Percentiles rank a stretch among this genome's conserved stretches.
These are phyloP conservation scores for Idaea aversata DNA, from an alignment of 2,888 invertebrate species.

Conservation along the genomic window DNA sequence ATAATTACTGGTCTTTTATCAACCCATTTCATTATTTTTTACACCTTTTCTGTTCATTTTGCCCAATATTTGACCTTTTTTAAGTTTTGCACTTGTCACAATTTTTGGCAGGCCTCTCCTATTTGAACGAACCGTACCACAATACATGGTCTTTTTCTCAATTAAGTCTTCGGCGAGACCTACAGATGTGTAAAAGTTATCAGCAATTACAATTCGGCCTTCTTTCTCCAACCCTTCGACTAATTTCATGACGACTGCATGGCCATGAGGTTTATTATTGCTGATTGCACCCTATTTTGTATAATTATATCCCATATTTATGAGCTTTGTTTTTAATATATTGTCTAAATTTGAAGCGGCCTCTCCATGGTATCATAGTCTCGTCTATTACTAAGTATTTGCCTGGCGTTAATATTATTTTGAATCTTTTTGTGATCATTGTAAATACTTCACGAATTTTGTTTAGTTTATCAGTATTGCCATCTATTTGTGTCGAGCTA, in stretches of 20 bases:
- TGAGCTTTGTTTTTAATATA: constrained; percentile 29
- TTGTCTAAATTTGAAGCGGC: constrained; percentile 28
- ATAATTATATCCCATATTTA: constrained; percentile 42
- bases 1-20: constrained; percentile 22
- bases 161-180: constrained; percentile 21
- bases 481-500: no score
- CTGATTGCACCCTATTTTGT: constrained; percentile 28
- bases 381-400: constrained; percentile 28
- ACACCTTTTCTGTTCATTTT: constrained; percentile 20
- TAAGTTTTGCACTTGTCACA: constrained; percentile 19
- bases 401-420: constrained; percentile 29
- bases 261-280: constrained; percentile 23
- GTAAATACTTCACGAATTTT: no score
- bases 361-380: constrained; percentile 30
- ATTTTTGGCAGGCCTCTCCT: constrained; percentile 19
- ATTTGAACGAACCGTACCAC: constrained; percentile 21
- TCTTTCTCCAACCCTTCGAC: constrained; percentile 20
- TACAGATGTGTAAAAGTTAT: constrained; percentile 25
- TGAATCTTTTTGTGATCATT: no score
- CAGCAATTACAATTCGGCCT: constrained; percentile 19
- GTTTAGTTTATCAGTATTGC: no score
- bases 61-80: constrained; percentile 18
- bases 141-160: constrained; percentile 19
- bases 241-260: constrained; percentile 18
- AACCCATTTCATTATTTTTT: constrained; percentile 25